Base-by-base conservation (phyloP, 2,113 vertebrate species). In the Symphodus melops region DNA sequence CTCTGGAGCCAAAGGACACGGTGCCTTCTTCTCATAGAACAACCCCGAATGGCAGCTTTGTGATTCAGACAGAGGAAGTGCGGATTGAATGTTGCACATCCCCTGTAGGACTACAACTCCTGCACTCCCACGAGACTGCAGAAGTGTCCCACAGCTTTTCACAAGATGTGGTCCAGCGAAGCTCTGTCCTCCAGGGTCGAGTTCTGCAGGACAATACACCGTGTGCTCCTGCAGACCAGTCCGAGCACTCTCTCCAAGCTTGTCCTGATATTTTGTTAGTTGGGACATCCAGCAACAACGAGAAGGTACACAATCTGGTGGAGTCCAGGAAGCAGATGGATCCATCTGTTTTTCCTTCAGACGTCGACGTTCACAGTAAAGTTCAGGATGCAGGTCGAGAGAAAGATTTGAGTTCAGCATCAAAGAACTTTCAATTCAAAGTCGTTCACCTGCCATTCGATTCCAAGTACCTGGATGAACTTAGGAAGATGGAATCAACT, bases 61-160 rank as follows among this genome's bases (percentile, higher is more conserved):
- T 94, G 33, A 91, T 93, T n/a, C 92, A 94, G 68, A 88, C 90
- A 0, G 93, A 95, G 68, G 93, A 93, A 36, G 86, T 94, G 16
- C 88, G 89, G 62, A 92, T 94, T 1, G 91, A 94, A 66, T 94
- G 92, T 70, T 79, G 85, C 52, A 56, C 85, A 3, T 83, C 90
- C 0, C 86, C 88, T 0, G 78, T 75, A 9, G 91, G 80, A 3
- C 51, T 93, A 0, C 87, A 93, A 9, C 74, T 92, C 1, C 46
- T 91, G 12, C 90, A 73, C 19, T 81, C 91, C 8, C 86, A 53
- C 0, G 89, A 95, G 67, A 83, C 86, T 0, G 56, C 89, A 3
- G 87, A 92, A 56, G 23, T 93, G 19, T 75, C 87, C n/a, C 86
- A 46, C 21, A 70, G 57, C n/a, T 84, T 80, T 9, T 68, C 90